Conservation (phyloP, 2,888 invertebrate species). For the Xestia sexstrigata region DNA sequence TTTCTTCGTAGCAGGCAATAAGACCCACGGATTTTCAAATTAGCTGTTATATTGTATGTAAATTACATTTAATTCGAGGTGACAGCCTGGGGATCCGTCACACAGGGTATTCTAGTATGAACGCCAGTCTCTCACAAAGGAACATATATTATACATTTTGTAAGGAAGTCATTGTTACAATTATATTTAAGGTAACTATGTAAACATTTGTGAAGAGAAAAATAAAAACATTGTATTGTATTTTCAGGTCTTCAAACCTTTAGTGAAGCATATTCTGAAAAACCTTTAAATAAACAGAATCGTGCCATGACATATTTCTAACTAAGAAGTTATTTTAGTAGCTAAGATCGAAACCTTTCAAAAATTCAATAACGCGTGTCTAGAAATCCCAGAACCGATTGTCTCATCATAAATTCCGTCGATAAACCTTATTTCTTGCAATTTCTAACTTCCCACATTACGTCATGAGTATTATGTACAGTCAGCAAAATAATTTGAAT, state of each 20-base stretch:
- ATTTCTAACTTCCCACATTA: slow-evolving; percentile 39
- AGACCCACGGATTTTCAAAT: background rate
- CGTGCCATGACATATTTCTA: background rate
- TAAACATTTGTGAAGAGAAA: too few relatives aligned
- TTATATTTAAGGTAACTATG: too few relatives aligned
- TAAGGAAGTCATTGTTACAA: too few relatives aligned
- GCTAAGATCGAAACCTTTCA: slow-evolving; percentile 1
- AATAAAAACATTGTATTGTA: too few relatives aligned
- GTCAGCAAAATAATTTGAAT: slow-evolving; percentile 1
- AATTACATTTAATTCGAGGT: too few relatives aligned
- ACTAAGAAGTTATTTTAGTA: background rate
- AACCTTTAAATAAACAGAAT: background rate
- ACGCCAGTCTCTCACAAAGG: too few relatives aligned
- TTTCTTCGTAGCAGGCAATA: background rate
- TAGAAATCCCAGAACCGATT: slow-evolving; percentile 35
- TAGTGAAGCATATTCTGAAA: background rate
- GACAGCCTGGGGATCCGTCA: too few relatives aligned
- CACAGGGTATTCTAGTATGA: too few relatives aligned
- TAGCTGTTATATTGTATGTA: too few relatives aligned
- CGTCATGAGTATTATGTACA: slow-evolving; percentile 27
- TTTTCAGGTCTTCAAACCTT: too few relatives aligned
- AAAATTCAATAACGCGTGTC: slow-evolving; percentile 29
- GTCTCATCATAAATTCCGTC: slow-evolving; percentile 28
- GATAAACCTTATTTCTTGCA: slow-evolving; percentile 36
- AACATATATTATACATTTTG: too few relatives aligned